phyloP scores from a whole-genome alignment of 2,113 vertebrate genomes.

The Rhombomys opimus region DNA sequence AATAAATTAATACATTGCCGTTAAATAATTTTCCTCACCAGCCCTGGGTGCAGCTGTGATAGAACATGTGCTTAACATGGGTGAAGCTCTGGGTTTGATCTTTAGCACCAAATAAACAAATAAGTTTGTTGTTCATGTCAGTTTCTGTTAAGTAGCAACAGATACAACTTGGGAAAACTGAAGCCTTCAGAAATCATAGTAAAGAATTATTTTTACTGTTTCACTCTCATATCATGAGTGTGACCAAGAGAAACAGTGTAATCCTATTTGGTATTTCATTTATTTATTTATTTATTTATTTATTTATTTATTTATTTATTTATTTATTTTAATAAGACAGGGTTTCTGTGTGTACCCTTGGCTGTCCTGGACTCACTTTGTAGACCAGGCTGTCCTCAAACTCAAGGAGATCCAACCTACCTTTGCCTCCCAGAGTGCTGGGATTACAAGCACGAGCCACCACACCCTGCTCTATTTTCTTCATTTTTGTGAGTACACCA shows the following conservation, averaged over 20 bases:
- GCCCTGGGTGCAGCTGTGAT: neutral
- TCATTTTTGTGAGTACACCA: neutral
- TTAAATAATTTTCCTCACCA: neutral
- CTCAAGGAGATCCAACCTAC: too few relatives aligned
- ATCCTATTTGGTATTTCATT: neutral
- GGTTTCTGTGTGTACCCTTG: too few relatives aligned
- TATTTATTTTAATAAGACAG: too few relatives aligned
- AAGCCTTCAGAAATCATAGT: neutral
- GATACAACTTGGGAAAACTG: neutral
- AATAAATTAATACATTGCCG: neutral
- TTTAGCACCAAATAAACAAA: neutral
- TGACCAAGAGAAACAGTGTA: neutral
- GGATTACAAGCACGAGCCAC: too few relatives aligned
- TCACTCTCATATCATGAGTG: neutral
- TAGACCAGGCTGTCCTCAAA: too few relatives aligned
- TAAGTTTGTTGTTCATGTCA: neutral
- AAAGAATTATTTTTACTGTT: neutral
- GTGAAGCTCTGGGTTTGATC: neutral
- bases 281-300: too few relatives aligned
- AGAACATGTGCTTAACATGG: neutral
- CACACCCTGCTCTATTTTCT: neutral
- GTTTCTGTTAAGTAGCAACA: constrained; percentile 7
- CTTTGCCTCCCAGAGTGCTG: too few relatives aligned
- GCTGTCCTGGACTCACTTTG: too few relatives aligned
- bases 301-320: too few relatives aligned